Percentiles rank a stretch among this genome's conserved stretches.
Conservation (phyloP, 2,888 invertebrate species). For the Orthonevra nobilis region DNA sequence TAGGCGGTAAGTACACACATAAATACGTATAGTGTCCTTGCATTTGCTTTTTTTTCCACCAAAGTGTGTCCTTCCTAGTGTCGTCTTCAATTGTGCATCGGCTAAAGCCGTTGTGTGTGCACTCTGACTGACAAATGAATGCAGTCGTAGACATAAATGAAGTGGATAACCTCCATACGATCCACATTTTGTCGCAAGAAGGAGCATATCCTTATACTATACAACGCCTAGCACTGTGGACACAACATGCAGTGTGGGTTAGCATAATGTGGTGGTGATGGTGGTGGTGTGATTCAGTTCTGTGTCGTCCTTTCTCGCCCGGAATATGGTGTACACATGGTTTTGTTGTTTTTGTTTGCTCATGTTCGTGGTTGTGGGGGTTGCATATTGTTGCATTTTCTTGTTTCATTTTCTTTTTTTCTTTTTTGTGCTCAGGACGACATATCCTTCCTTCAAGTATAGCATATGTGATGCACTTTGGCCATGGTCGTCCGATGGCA, state of each 20-base stretch:
- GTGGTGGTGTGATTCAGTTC: conserved; percentile 26
- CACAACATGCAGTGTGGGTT: conserved; percentile 24
- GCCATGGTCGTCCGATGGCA: conserved; percentile 19
- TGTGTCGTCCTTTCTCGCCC: conserved; percentile 28
- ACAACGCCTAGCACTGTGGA: conserved; percentile 23
- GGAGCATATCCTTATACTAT: background rate
- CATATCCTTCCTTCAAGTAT: conserved; percentile 9
- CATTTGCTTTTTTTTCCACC: conserved; percentile 26
- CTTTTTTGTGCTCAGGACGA: background rate
- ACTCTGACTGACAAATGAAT: conserved; percentile 67
- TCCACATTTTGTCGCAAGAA: conserved; percentile 2
- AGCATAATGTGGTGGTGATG: conserved; percentile 30
- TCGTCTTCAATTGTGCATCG: conserved; percentile 49
- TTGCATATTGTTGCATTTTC: background rate
- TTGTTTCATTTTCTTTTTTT: background rate
- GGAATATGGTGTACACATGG: conserved; percentile 12
- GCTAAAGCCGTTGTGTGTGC: conserved; percentile 54
- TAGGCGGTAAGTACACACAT: conserved; percentile 6
- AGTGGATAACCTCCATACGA: conserved; percentile 54
- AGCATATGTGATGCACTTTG: conserved; percentile 43
- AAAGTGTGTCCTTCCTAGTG: conserved; percentile 50
- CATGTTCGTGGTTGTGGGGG: background rate
- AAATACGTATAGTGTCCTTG: conserved; percentile 15
- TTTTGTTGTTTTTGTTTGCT: conserved; percentile 7
- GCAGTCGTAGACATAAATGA: conserved; percentile 63